phyloP scores from a whole-genome alignment of 2,888 invertebrate species.

The Teleogryllus oceanicus region DNA sequence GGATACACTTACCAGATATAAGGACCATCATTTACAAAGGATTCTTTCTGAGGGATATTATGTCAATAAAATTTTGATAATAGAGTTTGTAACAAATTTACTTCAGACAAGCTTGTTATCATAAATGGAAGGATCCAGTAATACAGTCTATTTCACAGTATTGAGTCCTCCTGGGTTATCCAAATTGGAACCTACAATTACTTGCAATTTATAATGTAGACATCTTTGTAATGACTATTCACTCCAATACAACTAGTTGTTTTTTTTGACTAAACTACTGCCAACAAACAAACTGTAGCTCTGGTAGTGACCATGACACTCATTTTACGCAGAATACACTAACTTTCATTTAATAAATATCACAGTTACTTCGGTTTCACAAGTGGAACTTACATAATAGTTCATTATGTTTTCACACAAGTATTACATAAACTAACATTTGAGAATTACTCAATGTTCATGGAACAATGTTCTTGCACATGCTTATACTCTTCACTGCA shows the following conservation, averaged over 20 bases:
- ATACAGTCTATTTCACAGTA: not conserved
- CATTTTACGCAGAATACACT: not conserved
- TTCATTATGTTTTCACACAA: not conserved
- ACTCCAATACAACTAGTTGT: too few relatives aligned
- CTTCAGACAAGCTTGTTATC: not conserved
- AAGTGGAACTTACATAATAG: not conserved
- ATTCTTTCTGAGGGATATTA: too few relatives aligned
- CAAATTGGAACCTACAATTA: not conserved
- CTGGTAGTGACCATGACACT: not conserved
- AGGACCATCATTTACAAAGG: too few relatives aligned
- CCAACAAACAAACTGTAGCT: too few relatives aligned
- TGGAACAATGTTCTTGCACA: too few relatives aligned
- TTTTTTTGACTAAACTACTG: too few relatives aligned
- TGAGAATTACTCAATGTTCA: not conserved
- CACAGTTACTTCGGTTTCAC: not conserved
- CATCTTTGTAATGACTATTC: too few relatives aligned
- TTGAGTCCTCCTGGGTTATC: slow-evolving; percentile 1
- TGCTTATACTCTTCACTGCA: not conserved
- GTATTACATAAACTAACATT: not conserved
- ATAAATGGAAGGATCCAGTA: not conserved
- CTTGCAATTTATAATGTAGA: too few relatives aligned
- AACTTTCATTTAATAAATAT: not conserved
- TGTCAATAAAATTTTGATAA: not conserved
- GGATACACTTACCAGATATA: too few relatives aligned
- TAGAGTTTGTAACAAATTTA: not conserved